phyloP scores from a whole-genome alignment of 2,797 vertebrate species.

The Spinus pinus region DNA sequence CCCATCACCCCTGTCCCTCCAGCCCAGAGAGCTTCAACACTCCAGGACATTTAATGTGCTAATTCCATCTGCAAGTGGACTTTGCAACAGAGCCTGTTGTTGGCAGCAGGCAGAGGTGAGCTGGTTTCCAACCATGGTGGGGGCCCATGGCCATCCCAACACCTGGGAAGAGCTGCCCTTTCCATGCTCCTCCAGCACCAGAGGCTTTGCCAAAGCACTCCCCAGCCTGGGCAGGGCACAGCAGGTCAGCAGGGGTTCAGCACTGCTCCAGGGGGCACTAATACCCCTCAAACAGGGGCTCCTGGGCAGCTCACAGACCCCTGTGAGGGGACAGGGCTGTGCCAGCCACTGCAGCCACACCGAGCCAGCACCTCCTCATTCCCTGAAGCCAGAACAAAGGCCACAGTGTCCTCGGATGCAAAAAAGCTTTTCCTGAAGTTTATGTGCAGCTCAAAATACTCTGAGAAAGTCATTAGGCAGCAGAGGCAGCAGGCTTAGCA shows the following conservation, averaged over 20 bases:
- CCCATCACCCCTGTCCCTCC: not conserved
- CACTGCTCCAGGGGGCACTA: not conserved
- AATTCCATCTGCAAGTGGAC: not conserved
- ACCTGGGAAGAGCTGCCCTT: not conserved
- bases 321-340: not conserved
- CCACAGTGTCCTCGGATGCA: not conserved
- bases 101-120: not conserved
- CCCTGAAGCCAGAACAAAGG: slow-evolving; percentile 46
- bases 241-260: not conserved
- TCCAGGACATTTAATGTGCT: not conserved
- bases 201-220: not conserved
- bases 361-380: not conserved
- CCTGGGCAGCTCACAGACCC: not conserved
- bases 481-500: not conserved
- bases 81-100: rapidly evolving
- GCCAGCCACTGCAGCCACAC: rapidly evolving
- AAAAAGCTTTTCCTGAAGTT: slow-evolving; percentile 52
- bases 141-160: rapidly evolving
- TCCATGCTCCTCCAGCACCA: not conserved
- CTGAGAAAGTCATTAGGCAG: not conserved
- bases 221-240: not conserved
- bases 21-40: not conserved
- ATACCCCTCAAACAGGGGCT: not conserved
- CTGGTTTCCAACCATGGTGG: not conserved
- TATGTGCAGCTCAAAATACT: slow-evolving; percentile 51